Percentiles rank a stretch among this genome's conserved stretches.
Evolutionary conservation across 23 tunicate genomes (phyloP).

Genomic region (Clavelina lepadiformis): DNA sequence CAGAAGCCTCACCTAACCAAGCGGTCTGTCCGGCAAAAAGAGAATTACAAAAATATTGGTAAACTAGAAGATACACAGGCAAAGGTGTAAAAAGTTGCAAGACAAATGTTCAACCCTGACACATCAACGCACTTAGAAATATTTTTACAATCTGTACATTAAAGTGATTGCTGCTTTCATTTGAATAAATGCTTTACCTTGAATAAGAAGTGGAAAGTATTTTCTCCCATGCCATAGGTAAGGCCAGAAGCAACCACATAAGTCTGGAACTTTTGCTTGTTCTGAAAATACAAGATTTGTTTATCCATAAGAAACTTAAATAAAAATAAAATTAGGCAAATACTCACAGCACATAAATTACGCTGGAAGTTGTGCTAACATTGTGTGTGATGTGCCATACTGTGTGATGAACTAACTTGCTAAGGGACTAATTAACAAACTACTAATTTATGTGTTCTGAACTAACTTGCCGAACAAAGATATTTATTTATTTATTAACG

Average conservation of each 20-base stretch:
- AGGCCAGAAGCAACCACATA: constrained; percentile 89
- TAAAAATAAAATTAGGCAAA: not conserved
- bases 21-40: constrained; percentile 46
- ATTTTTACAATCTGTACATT: not conserved
- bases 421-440: too few relatives aligned
- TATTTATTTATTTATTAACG: too few relatives aligned
- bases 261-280: constrained; percentile 91
- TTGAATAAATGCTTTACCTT: constrained; percentile 40
- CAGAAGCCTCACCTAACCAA: constrained; percentile 90
- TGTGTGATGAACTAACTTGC: too few relatives aligned
- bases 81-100: not conserved
- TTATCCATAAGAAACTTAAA: not conserved
- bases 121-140: not conserved
- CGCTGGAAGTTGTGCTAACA: too few relatives aligned
- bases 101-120: not conserved
- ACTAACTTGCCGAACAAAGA: too few relatives aligned
- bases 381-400: too few relatives aligned
- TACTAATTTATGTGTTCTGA: too few relatives aligned
- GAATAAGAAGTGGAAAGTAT: constrained; percentile 85
- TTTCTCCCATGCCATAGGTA: constrained; percentile 94
- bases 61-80: too few relatives aligned
- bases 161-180: not conserved
- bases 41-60: too few relatives aligned
- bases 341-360: too few relatives aligned
- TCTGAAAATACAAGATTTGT: constrained; percentile 32